A percentile compares a stretch with the other conserved stretches of the same genome.
Evolutionary conservation across 1,140 invertebrate species (phyloP).

Genomic region (Cataglyphis hispanica): DNA sequence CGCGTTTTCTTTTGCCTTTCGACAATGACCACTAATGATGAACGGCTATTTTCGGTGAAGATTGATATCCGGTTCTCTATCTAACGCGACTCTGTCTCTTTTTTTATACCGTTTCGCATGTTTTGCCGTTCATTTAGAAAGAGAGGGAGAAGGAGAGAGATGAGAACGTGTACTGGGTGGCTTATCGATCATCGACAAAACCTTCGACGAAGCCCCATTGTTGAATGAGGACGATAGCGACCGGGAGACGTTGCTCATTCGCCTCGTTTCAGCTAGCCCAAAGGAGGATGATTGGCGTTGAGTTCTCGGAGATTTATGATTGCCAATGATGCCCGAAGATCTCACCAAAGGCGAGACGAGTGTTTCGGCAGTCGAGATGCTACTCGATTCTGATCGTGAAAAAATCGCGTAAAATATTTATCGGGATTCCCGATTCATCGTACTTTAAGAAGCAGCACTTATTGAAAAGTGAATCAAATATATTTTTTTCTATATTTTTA

Average conservation of each 20-base stretch:
- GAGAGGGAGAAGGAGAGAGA: not conserved
- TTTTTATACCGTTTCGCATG: conserved; percentile 42
- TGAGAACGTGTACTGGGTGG: conserved; percentile 21
- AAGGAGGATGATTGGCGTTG: conserved; percentile 82
- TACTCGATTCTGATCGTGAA: not conserved
- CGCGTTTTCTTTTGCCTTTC: conserved; percentile 13
- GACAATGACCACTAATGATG: conserved; percentile 48
- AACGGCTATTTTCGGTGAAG: conserved; percentile 36
- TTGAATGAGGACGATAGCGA: conserved; percentile 49
- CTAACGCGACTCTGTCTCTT: not conserved
- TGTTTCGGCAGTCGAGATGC: not conserved
- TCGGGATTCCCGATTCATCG: not conserved
- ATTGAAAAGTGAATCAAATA: too few species aligned
- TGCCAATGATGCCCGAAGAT: conserved; percentile 73
- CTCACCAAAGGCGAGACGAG: conserved; percentile 26
- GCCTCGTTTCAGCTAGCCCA: conserved; percentile 68
- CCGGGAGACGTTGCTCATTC: conserved; percentile 67
- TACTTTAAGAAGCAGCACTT: not conserved
- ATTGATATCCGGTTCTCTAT: conserved; percentile 62
- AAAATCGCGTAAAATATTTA: not conserved
- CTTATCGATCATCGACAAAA: conserved; percentile 74
- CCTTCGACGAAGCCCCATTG: conserved; percentile 62
- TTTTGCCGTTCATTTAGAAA: conserved; percentile 4
- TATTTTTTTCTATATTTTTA: too few species aligned
- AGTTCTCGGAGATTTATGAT: conserved; percentile 82